Evolutionary conservation across 2,888 invertebrate species (phyloP), one percentile per base, ranked within the genome.

Genomic region (Caenorhabditis zanzibari): DNA sequence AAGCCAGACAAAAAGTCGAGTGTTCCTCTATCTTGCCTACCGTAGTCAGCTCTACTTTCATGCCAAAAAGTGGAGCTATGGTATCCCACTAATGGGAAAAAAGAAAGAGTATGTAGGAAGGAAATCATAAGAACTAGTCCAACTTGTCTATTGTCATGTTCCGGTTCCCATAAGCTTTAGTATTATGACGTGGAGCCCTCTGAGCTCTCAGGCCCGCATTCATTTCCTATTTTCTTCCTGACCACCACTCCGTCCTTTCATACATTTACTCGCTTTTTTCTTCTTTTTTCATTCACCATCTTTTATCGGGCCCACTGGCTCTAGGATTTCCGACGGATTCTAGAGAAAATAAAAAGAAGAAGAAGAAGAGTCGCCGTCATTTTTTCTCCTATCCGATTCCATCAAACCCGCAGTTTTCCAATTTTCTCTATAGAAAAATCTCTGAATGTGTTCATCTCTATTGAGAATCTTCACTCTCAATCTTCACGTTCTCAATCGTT

Each of bases 181-280:
- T 49, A 72, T 35, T 72, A 72, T 72, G 72, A 61, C 72, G 72
- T 72, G 72, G 72, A 44, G 54, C 54, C 2, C 54, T 26, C 19
- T 19, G 38, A 2, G 54, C 54, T 12, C 54, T 26, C 19, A 49
- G 38, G 6, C 38, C 12, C 32, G 32, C 32, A 14, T n/a, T 44
- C 44, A 44, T 44, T 44, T 9, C 44, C 49, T 10, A 19, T 26
- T 54, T n/a, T 54, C 41, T 19, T 61, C 24, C 32, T 41, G 59
- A 35, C 19, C 22, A 59, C 41, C 61, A 61, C 32, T n/a, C 32
- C 35, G 56, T 56, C 52, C 22, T 56, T 56, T 56, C 56, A 58
- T 35, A 58, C 35, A 58, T 58, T 58, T 58, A 58, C 58, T 58
- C 58, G 10, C 24, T n/a, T 49, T 22, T 58, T 35, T 14, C n/a